Evolutionary conservation across 2,888 invertebrate species (phyloP), one percentile per base, ranked within the genome.

Genomic region (Drosophila macrospina): DNA sequence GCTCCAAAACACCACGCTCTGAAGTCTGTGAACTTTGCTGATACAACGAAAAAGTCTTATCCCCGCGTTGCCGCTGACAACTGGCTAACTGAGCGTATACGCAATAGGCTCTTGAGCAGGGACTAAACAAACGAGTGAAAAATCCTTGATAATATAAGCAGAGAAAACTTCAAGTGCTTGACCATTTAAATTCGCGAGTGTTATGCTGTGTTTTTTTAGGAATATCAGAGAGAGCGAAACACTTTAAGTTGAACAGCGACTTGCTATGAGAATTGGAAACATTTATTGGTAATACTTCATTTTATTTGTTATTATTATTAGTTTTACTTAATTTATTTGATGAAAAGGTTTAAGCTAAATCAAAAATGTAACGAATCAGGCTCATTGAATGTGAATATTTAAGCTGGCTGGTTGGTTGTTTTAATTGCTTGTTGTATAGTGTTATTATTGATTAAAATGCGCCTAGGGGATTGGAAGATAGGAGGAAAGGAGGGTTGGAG

Each of bases 21-120:
- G 67, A 62, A 72, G 67, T 55, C 54, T 72, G 61, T 32, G 55
- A 78, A 75, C 63, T 78, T 77, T 78, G 73, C 78, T 78, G 78
- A 75, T 68, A 45, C 63, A 54, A 68, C 78, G 20, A 20, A 42
- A 77, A 77, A 55, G 32, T 67, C 54, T 37, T 45, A 42, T 55
- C 52, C 52, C 34, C n/a, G 39, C 45, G 62, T 67, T 37, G 57
- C 37, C 32, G 34, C 34, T 73, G 54, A 57, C 51, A 77, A 64
- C 32, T 30, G 34, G 11, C 37, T 42, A 39, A 39, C 51, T 13
- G 32, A 26, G 42, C 48, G 73, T 39, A 52, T 44, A 71, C 48
- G 50, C 37, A 71, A 56, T 57, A 71, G 42, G 41, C 39, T 28
- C 65, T 60, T 52, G 45, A 65, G 37, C 20, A 41, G 39, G 45